These are phyloP conservation scores for Petrosia ficiformis DNA, from an alignment of 37 sponge, comb jelly and placozoan genomes.

Conservation along the genomic window DNA sequence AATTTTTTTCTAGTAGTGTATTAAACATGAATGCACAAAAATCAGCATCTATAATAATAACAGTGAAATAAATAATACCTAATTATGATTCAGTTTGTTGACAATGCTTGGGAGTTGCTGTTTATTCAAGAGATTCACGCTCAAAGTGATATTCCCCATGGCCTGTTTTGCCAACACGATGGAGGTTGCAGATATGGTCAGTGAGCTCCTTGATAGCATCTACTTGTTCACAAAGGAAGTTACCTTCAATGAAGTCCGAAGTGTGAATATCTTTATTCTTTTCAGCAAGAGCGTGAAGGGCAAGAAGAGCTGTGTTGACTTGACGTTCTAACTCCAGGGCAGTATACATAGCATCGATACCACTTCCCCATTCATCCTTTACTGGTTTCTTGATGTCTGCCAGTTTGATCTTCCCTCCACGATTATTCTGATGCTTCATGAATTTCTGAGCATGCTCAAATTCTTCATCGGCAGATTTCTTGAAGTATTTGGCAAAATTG, in stretches of 20 bases:
- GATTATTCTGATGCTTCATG: conserved; percentile 75
- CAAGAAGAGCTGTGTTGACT: conserved; percentile 85
- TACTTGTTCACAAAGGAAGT: conserved; percentile 50
- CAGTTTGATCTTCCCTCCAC: conserved; percentile 73
- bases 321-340: conserved; percentile 70
- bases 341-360: conserved; percentile 71
- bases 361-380: conserved; percentile 74
- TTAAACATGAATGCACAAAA: no score
- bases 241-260: conserved; percentile 39
- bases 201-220: conserved; percentile 85
- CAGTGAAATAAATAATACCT: no score
- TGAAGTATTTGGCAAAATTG: conserved; percentile 72
- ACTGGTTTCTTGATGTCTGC: conserved; percentile 73
- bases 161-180: conserved; percentile 70
- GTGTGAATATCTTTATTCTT: conserved; percentile 58
- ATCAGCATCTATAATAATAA: no score
- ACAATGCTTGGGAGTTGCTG: no score
- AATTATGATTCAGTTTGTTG: no score
- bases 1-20: no score
- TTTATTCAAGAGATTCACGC: conserved; percentile 13
- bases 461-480: conserved; percentile 75
- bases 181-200: conserved; percentile 70
- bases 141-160: conserved; percentile 87
- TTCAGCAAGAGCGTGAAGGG: conserved; percentile 74
- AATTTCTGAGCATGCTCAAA: conserved; percentile 81